A percentile compares a stretch with the other conserved stretches of the same genome.
Evolutionary conservation across 53 echinoderm and acorn worm species (phyloP).

Genomic region (Apostichopus leukothele): DNA sequence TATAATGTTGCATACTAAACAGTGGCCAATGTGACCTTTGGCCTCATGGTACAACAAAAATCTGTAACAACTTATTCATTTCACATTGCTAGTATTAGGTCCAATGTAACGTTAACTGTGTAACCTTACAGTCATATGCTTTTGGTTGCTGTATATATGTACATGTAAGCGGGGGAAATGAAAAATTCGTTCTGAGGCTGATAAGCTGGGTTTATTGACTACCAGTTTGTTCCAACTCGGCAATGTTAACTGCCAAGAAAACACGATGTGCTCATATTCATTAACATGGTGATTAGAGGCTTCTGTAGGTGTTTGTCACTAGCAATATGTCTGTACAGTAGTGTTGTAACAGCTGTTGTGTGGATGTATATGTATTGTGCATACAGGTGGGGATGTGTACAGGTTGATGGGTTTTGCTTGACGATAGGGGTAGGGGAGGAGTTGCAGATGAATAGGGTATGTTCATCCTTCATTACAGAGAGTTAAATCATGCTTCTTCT

Average conservation of each 20-base stretch:
- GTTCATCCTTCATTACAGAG: too few relatives aligned
- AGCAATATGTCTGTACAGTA: not conserved
- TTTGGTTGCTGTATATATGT: too few relatives aligned
- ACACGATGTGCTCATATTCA: not conserved
- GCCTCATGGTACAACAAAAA: not conserved
- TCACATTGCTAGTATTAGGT: not conserved
- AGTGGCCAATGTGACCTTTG: not conserved
- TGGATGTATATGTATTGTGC: not conserved
- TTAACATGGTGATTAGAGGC: conserved; percentile 14
- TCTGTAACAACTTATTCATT: not conserved
- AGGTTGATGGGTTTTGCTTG: too few relatives aligned
- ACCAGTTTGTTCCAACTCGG: not conserved
- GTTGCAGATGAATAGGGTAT: too few relatives aligned
- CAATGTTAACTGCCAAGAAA: not conserved
- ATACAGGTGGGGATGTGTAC: too few relatives aligned
- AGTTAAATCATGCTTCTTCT: too few relatives aligned
- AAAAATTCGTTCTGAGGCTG: not conserved
- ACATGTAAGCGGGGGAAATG: too few relatives aligned
- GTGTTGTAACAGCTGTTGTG: not conserved
- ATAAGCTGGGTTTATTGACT: not conserved
- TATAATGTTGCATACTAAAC: not conserved
- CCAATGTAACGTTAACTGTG: too few relatives aligned
- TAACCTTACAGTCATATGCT: too few relatives aligned
- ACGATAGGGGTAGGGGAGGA: too few relatives aligned
- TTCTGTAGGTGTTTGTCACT: not conserved